Conservation (phyloP, 2,888 invertebrate species). For the Netelia fuscicornis region DNA sequence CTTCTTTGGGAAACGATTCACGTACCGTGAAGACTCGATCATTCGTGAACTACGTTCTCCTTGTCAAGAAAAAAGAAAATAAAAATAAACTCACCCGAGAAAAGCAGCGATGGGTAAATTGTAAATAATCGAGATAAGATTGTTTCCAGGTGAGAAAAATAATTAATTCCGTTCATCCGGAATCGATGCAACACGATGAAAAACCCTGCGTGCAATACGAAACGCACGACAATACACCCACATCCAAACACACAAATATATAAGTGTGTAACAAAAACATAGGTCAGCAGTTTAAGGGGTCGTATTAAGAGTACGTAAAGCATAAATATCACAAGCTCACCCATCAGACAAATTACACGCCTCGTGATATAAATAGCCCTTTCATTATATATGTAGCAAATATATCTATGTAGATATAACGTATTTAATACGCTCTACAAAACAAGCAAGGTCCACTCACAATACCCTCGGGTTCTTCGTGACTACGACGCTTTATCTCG, state of each 20-base stretch:
- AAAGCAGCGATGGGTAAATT: not conserved
- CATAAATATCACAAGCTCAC: constrained; percentile 38
- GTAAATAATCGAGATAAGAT: constrained; percentile 21
- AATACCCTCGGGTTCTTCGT: constrained; percentile 48
- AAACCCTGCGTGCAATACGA: not conserved
- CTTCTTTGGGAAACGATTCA: not conserved
- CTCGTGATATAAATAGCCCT: not conserved
- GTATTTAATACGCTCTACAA: constrained; percentile 11
- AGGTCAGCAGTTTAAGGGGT: constrained; percentile 62
- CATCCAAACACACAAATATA: not conserved
- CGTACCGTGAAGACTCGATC: constrained; percentile 27
- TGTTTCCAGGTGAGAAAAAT: constrained; percentile 33
- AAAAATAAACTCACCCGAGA: not conserved
- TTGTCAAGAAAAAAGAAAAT: not conserved
- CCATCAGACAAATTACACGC: constrained; percentile 10
- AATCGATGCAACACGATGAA: not conserved
- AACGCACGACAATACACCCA: not conserved
- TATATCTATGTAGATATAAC: constrained; percentile 1
- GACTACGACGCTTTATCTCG: constrained; percentile 45
- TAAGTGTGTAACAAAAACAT: not conserved
- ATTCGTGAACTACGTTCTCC: constrained; percentile 15
- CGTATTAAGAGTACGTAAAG: constrained; percentile 19
- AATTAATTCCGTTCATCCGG: not conserved
- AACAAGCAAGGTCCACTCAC: constrained; percentile 18
- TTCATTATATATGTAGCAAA: constrained; percentile 13